Conservation (phyloP, 2,797 vertebrate genomes). For the Premnoplex brunnescens region DNA sequence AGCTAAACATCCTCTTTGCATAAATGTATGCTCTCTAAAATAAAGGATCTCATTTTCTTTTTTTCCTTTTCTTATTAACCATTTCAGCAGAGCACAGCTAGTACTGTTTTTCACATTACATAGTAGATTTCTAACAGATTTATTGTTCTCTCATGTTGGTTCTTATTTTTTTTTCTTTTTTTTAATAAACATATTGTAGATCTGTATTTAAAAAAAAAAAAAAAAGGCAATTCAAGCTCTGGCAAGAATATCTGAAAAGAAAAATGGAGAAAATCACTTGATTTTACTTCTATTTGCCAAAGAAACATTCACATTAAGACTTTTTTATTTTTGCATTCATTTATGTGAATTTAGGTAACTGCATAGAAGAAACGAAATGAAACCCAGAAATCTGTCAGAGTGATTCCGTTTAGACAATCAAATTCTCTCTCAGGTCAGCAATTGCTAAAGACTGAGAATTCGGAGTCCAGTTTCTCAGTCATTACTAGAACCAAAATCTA, state of each 20-base stretch:
- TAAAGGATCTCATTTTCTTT: conserved; percentile 57
- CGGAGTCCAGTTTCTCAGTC: neutral
- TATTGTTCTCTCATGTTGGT: neutral
- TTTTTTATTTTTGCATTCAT: neutral
- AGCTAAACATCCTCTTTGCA: conserved; percentile 62
- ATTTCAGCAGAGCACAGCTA: conserved; percentile 44
- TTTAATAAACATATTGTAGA: neutral
- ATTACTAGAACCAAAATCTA: neutral
- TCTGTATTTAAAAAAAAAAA: neutral
- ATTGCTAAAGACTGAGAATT: neutral
- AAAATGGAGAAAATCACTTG: conserved; percentile 12
- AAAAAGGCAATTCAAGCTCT: neutral
- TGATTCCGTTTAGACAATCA: neutral
- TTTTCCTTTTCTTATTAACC: conserved; percentile 41
- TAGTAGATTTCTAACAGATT: neutral
- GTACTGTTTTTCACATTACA: neutral
- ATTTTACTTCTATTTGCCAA: conserved; percentile 35
- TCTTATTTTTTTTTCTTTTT: neutral
- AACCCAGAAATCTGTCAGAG: neutral
- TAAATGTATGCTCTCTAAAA: conserved; percentile 58
- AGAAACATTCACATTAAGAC: neutral
- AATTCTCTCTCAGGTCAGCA: neutral
- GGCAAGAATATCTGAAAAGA: conserved; percentile 54
- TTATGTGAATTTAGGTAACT: neutral
- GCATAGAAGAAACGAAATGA: neutral